Evolutionary conservation across 2,888 invertebrate genomes (phyloP).

Genomic region (Boloria euphrosyne): DNA sequence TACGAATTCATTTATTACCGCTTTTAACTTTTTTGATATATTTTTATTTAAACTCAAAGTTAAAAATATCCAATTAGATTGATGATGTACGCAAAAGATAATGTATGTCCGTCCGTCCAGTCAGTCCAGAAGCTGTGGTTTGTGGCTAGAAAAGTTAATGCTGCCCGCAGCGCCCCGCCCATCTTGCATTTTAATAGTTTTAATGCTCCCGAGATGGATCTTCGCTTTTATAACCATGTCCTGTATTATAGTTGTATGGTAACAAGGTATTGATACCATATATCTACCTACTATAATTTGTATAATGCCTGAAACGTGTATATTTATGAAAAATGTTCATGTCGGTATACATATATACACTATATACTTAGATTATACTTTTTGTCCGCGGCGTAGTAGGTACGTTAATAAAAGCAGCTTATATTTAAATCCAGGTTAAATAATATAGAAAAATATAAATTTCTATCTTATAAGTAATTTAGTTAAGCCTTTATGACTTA

Average conservation of each 20-base stretch:
- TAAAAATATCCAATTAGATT: slow-evolving; percentile 32
- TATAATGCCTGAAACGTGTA: no score
- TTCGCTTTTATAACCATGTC: not conserved
- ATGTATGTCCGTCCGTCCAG: slow-evolving; percentile 51
- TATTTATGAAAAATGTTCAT: no score
- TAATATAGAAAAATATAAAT: no score
- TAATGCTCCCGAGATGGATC: slow-evolving; percentile 53
- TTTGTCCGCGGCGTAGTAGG: no score
- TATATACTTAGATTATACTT: no score
- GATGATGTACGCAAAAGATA: slow-evolving; percentile 49
- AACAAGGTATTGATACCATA: not conserved
- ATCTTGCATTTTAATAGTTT: slow-evolving; percentile 74
- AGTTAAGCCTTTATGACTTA: no score
- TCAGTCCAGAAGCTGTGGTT: slow-evolving; percentile 76
- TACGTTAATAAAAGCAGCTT: no score
- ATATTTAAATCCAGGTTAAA: no score
- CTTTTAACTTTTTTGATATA: no score
- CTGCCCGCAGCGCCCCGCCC: slow-evolving; percentile 57
- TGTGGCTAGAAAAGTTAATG: slow-evolving; percentile 70
- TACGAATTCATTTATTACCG: no score
- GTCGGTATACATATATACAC: no score
- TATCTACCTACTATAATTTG: not conserved
- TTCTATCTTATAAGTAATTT: no score
- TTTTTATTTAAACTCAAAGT: not conserved
- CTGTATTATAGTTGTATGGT: slow-evolving; percentile 1